phyloP scores from a whole-genome alignment of 2,888 invertebrate species.

The Tyria jacobaeae region DNA sequence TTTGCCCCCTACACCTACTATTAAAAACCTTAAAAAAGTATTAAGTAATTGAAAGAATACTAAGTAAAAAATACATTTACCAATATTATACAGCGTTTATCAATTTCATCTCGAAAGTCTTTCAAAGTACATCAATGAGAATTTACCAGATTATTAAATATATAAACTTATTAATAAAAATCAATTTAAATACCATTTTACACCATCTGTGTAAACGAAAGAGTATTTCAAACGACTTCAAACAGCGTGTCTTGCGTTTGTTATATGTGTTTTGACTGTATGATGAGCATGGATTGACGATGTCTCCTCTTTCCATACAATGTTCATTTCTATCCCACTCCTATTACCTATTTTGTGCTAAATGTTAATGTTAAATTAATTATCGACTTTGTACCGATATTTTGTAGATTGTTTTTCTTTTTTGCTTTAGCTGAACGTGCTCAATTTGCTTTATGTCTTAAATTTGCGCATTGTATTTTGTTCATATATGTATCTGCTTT shows the following conservation, averaged over 20 bases:
- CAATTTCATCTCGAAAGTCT: too few relatives aligned
- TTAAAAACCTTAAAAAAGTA: too few relatives aligned
- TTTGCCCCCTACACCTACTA: too few relatives aligned
- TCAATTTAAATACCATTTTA: not conserved
- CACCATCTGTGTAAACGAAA: not conserved
- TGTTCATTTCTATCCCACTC: constrained; percentile 11
- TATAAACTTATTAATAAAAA: too few relatives aligned
- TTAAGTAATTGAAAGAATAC: too few relatives aligned
- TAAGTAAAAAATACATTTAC: too few relatives aligned
- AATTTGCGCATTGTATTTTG: not conserved
- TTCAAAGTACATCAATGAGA: too few relatives aligned
- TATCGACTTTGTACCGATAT: not conserved
- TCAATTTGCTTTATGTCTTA: not conserved
- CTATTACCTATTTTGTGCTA: constrained; percentile 7
- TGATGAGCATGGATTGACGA: constrained; percentile 32
- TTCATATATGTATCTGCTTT: not conserved
- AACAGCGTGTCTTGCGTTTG: constrained; percentile 38
- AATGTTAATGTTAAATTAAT: not conserved
- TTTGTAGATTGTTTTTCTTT: not conserved
- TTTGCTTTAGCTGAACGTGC: not conserved
- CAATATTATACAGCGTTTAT: too few relatives aligned
- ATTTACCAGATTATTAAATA: not conserved
- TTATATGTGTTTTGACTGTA: constrained; percentile 30
- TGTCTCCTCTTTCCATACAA: constrained; percentile 23
- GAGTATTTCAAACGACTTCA: constrained; percentile 36